A percentile compares a stretch with the other conserved stretches of the same genome.
Conservation (phyloP, 2,113 vertebrate species). For the Mastomys natalensis region DNA sequence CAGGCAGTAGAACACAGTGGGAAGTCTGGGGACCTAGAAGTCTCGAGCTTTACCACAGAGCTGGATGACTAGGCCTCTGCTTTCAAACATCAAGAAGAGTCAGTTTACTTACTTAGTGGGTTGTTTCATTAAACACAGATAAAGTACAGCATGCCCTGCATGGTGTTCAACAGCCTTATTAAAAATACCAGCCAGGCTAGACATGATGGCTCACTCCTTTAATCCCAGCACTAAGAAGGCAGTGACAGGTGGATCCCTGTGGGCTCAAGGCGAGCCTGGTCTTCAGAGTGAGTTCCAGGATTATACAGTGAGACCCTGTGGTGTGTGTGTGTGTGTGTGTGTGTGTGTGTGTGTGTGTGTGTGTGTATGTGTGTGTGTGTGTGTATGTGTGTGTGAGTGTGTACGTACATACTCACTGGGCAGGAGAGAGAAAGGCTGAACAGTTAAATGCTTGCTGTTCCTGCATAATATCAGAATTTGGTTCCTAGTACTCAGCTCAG, state of each 20-base stretch:
- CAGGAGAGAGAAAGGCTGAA: not conserved
- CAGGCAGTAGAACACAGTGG: not conserved
- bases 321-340: not conserved
- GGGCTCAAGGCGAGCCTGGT: not conserved
- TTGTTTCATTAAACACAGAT: not conserved
- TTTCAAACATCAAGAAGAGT: not conserved
- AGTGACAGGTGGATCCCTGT: not conserved
- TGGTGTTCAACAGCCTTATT: not conserved
- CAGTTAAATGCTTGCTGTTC: not conserved
- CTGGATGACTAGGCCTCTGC: not conserved
- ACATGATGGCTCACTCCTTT: not conserved
- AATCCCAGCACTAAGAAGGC: not conserved
- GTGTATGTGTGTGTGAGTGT: not conserved
- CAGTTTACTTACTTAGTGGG: not conserved
- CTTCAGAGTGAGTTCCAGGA: not conserved
- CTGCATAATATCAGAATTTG: not conserved
- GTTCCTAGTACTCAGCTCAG: not conserved
- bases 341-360: not conserved
- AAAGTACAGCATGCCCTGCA: accelerated
- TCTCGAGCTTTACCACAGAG: not conserved
- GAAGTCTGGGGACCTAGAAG: too few species aligned
- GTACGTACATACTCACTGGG: too few species aligned
- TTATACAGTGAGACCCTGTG: not conserved
- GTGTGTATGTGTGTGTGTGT: not conserved
- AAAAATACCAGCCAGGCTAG: not conserved